Evolutionary conservation across 2,888 invertebrate genomes (phyloP), one percentile per base, ranked within the genome.

Genomic region (Drosophila affinis): DNA sequence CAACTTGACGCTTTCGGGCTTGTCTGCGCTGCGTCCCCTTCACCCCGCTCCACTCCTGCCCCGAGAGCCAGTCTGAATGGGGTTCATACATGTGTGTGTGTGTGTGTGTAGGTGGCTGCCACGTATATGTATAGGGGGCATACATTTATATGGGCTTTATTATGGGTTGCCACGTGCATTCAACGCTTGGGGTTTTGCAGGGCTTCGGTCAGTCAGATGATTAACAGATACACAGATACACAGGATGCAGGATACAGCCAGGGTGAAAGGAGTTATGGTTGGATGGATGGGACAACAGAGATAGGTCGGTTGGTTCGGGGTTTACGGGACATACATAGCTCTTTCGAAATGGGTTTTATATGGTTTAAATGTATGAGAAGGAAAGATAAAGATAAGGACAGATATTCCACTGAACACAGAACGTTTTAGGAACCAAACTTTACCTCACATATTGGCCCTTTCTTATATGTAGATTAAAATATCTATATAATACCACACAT

Each of bases 1-100:
- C 88, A 89, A 80, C 75, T 89, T 85, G 89, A 89, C 79, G 86
- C 89, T 67, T 84, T 69, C 21, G 77, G 68, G 76, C 69, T 65
- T 58, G 72, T 62, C 76, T 54, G 77, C 57, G 45, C 60, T 49
- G 55, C 44, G 32, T 58, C 54, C 29, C 39, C 48, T 47, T 56
- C 39, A 39, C n/a, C 29, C 34, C 39, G 14, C 9, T 10, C 29
- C 9, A 12, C 9, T 12, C n/a, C 48, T 9, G 44, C 9, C 24
- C 39, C 14, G 3, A 3, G 39, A 39, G 39, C 3, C 39, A 7
- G 39, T 14, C 14, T 5, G 29, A 32, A 34, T 44, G 34, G 49
- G 64, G 68, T 54, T 24, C 48, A 29, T 53, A 29, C 45, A 14
- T 32, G 24, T 49, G 39, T 18, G 18, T 24, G 12, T 56, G 12